Conservation (phyloP, 2,888 invertebrate genomes). For the Diogma glabrata region DNA sequence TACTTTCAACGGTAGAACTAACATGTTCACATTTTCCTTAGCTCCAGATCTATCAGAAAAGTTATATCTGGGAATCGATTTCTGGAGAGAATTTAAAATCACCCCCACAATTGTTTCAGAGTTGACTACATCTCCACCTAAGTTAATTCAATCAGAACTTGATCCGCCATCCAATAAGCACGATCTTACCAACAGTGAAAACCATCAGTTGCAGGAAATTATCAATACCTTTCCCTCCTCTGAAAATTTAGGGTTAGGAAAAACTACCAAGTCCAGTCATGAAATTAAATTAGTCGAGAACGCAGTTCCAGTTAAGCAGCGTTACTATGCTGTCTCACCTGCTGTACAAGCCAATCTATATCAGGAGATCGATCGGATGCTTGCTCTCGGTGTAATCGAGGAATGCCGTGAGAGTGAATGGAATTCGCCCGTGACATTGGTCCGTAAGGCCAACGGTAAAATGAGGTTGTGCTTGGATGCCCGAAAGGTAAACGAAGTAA, state of each 20-base stretch:
- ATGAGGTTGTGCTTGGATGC: no score
- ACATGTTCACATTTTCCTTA: background rate
- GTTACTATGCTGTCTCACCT: constrained; percentile 19
- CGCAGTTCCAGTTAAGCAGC: constrained; percentile 15
- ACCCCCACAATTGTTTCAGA: background rate
- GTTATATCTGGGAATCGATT: background rate
- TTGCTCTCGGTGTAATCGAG: background rate
- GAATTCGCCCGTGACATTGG: no score
- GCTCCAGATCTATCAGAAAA: background rate
- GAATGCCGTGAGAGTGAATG: no score
- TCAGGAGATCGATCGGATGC: constrained; percentile 24
- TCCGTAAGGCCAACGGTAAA: no score
- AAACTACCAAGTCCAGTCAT: constrained; percentile 16
- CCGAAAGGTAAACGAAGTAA: constrained; percentile 24
- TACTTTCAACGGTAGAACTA: background rate
- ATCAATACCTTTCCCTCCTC: background rate
- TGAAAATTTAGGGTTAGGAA: constrained; percentile 11
- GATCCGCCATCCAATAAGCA: background rate
- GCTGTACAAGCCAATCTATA: constrained; percentile 17
- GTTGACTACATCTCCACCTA: background rate
- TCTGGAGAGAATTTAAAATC: background rate
- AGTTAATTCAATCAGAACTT: no score
- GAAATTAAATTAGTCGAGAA: constrained; percentile 16
- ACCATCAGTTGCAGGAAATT: no score
- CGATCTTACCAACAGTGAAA: no score